Evolutionary conservation across 2,888 invertebrate species (phyloP), one percentile per base, ranked within the genome.

Genomic region (Clivina fossor): DNA sequence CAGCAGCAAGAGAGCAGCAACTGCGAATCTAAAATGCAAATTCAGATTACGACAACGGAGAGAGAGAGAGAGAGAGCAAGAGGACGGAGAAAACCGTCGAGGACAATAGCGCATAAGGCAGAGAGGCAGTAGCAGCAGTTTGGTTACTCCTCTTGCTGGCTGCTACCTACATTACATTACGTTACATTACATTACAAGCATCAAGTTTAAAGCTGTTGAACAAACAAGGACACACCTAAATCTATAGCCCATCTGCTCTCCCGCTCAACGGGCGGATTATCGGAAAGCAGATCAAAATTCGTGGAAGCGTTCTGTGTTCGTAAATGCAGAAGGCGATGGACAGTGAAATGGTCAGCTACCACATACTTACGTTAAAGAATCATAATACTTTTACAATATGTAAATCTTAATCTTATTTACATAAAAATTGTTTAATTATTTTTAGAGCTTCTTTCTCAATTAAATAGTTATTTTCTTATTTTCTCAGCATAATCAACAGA

Each of bases 191-290:
- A n/a, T n/a, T 68, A 67, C 66, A 64, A 64, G 61, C 68, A 56
- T 56, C 49, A 71, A 74, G 70, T 72, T 71, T 71, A 72, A 73
- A 74, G 71, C 74, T 68, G 67, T 71, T 71, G 72, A 70, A 71
- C 72, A 74, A 74, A 74, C 74, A 69, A 68, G 72, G 70, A 72
- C 71, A 72, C 71, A 73, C 72, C 72, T 73, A 73, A 74, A 72
- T 73, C 72, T 73, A 73, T 72, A 71, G 70, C 69, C n/a, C 71
- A 66, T 64, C 69, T 68, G 69, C 69, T 71, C 68, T n/a, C n/a
- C n/a, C n/a, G n/a, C n/a, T 68, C 70, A 69, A 62, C 58, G 61
- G 61, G n/a, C n/a, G 71, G 72, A 74, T 72, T 73, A 72, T 71
- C 72, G 69, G 65, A 68, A 69, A 70, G 68, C 68, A 71, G 68